A percentile compares a stretch with the other conserved stretches of the same genome.
Conservation (phyloP, 2,888 invertebrate species). For the Apotomis betuletana region DNA sequence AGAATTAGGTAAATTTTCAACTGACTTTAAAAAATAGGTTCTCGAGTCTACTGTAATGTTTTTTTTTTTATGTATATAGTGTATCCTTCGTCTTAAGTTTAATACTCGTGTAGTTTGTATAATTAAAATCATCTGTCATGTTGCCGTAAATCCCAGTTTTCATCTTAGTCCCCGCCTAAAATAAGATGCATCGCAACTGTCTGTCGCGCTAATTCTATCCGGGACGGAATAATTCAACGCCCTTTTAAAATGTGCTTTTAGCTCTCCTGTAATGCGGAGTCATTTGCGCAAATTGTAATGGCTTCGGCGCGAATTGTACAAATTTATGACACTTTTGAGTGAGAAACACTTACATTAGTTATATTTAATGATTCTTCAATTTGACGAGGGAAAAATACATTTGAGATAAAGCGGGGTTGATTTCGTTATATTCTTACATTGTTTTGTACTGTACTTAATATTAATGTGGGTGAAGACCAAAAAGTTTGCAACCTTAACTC, state of each 20-base stretch:
- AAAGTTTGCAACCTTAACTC: no score
- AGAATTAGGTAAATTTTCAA: no score
- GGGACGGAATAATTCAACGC: constrained; percentile 61
- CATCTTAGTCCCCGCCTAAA: background rate
- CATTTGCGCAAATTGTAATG: constrained; percentile 69
- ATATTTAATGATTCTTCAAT: constrained; percentile 38
- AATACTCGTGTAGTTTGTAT: no score
- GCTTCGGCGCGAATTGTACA: constrained; percentile 62
- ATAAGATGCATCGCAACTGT: constrained; percentile 36
- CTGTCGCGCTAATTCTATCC: constrained; percentile 43
- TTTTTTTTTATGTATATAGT: no score
- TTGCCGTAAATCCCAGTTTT: background rate
- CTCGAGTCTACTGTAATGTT: no score
- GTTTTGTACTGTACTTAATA: no score
- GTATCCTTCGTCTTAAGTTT: no score
- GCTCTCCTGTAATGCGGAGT: constrained; percentile 59
- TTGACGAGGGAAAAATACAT: background rate
- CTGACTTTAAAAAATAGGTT: no score
- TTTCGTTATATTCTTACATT: no score
- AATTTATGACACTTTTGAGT: constrained; percentile 63
- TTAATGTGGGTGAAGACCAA: no score
- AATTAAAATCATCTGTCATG: no score
- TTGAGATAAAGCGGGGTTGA: no score
- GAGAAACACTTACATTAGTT: constrained; percentile 46
- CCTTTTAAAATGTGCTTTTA: constrained; percentile 71